These are phyloP conservation scores for Gavialis gangeticus DNA, from an alignment of 2,113 vertebrate genomes.

Conservation along the genomic window DNA sequence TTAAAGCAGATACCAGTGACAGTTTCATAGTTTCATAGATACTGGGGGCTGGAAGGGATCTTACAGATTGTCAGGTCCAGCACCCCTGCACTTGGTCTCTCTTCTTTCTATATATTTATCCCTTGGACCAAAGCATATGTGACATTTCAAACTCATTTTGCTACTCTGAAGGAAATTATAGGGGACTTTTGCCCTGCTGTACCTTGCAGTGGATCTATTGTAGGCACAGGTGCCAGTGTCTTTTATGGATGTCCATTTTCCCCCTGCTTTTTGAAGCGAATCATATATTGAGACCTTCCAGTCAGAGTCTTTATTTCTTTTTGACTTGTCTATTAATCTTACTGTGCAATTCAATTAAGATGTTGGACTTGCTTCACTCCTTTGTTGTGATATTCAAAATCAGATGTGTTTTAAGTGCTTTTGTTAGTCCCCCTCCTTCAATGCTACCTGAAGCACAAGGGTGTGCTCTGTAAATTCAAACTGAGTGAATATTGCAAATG, in stretches of 20 bases:
- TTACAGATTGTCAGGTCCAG: too few species aligned
- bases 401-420: background rate
- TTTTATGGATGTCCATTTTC: background rate
- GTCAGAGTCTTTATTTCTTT: background rate
- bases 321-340: background rate
- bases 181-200: rapidly evolving
- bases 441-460: background rate
- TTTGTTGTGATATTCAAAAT: background rate
- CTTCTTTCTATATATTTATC: background rate
- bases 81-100: background rate
- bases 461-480: background rate
- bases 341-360: background rate
- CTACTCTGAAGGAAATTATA: background rate
- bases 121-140: background rate
- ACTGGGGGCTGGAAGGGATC: too few species aligned
- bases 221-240: background rate
- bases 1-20: background rate
- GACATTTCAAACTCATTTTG: background rate
- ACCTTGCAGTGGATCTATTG: background rate
- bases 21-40: too few species aligned
- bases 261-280: background rate
- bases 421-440: background rate
- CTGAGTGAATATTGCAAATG: background rate
- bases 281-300: background rate
- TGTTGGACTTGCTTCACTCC: background rate